These are phyloP conservation scores for Flabesymbios commensalis DNA, from an alignment of 2,888 invertebrate species.

Conservation along the genomic window DNA sequence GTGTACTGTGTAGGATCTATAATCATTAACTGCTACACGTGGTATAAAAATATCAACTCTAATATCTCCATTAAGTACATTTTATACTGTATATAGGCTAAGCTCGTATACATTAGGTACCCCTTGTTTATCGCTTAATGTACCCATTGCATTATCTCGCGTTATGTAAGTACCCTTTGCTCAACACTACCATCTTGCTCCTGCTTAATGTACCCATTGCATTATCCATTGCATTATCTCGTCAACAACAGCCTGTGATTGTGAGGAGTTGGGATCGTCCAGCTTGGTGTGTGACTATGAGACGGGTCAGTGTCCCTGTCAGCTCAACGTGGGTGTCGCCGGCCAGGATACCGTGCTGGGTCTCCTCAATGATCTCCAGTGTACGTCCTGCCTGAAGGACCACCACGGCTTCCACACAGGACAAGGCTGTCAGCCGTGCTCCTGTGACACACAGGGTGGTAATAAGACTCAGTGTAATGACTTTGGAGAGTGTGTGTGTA, in stretches of 20 bases:
- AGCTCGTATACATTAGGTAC: too few species aligned
- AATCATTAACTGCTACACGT: too few species aligned
- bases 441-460: slow-evolving; percentile 29
- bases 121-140: too few species aligned
- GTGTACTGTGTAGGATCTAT: too few species aligned
- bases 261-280: slow-evolving; percentile 72
- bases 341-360: slow-evolving; percentile 20
- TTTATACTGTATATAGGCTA: too few species aligned
- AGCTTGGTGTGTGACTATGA: slow-evolving; percentile 65
- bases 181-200: too few species aligned
- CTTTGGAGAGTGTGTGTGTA: slow-evolving; percentile 51
- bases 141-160: too few species aligned
- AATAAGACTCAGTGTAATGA: slow-evolving; percentile 34
- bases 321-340: slow-evolving; percentile 43
- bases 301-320: slow-evolving; percentile 81
- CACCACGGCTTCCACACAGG: slow-evolving; percentile 34
- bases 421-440: slow-evolving; percentile 31
- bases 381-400: slow-evolving; percentile 34
- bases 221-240: too few species aligned
- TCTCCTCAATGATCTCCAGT: slow-evolving; percentile 25
- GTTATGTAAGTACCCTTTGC: too few species aligned
- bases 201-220: too few species aligned
- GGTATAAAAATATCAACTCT: too few species aligned
- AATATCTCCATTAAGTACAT: too few species aligned
- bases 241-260: slow-evolving; percentile 74